These are phyloP conservation scores for Trichonephila inaurata DNA, from an alignment of 1,140 invertebrate species.

Conservation along the genomic window DNA sequence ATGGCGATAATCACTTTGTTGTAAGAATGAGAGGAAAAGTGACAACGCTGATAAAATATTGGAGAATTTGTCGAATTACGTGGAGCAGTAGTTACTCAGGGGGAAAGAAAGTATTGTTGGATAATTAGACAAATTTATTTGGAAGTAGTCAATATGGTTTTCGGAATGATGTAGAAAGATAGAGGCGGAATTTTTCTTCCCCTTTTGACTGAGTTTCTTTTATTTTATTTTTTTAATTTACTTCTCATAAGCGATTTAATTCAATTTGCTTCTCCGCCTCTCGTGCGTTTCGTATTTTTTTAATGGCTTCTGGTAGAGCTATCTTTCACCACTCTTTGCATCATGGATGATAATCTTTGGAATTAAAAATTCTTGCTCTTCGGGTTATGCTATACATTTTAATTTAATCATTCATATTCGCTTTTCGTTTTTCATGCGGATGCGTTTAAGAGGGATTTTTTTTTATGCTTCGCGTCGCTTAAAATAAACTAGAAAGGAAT, in stretches of 20 bases:
- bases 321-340: slow-evolving; percentile 26
- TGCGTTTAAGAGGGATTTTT: background rate
- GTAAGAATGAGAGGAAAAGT: slow-evolving; percentile 73
- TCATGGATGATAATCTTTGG: slow-evolving; percentile 7
- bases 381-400: slow-evolving; percentile 2
- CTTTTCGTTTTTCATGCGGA: slow-evolving; percentile 14
- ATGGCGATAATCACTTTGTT: slow-evolving; percentile 76
- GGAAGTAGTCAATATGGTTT: slow-evolving; percentile 65
- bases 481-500: slow-evolving; percentile 3
- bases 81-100: slow-evolving; percentile 51
- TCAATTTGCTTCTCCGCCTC: slow-evolving; percentile 41
- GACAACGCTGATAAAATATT: slow-evolving; percentile 76
- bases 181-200: slow-evolving; percentile 27
- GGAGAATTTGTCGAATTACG: slow-evolving; percentile 76
- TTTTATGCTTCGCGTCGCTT: background rate
- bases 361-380: slow-evolving; percentile 36
- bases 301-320: slow-evolving; percentile 11
- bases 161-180: slow-evolving; percentile 31
- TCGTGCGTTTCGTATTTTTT: background rate
- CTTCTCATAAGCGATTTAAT: slow-evolving; percentile 60
- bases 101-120: slow-evolving; percentile 59
- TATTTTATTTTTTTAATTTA: slow-evolving; percentile 6
- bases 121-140: slow-evolving; percentile 76
- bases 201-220: background rate
- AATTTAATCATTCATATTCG: slow-evolving; percentile 30